Percentiles rank a stretch among this genome's conserved stretches.
Evolutionary conservation across 2,797 vertebrate genomes (phyloP).

Genomic region (Sebastes itinus): DNA sequence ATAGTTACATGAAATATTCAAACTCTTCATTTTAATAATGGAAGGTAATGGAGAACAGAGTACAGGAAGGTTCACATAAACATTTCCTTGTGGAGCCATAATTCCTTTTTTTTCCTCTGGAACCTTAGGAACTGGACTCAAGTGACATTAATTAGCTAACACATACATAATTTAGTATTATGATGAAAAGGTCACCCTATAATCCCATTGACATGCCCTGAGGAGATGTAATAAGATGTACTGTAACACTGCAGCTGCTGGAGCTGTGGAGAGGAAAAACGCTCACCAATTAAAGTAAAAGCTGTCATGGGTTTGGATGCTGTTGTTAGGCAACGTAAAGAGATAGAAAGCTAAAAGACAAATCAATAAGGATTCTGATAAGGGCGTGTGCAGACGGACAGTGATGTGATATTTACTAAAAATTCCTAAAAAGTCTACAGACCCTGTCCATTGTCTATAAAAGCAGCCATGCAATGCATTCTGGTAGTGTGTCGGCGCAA

Average conservation of each 20-base stretch:
- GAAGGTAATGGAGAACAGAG: background rate
- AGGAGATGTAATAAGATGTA: background rate
- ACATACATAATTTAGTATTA: slow-evolving; percentile 33
- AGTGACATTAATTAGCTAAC: slow-evolving; percentile 37
- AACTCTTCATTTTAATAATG: background rate
- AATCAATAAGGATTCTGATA: background rate
- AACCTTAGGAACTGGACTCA: background rate
- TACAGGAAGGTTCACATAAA: background rate
- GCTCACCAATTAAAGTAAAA: background rate
- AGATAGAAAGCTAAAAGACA: background rate
- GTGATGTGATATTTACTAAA: background rate
- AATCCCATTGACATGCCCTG: background rate
- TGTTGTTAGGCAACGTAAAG: background rate
- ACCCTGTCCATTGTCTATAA: background rate
- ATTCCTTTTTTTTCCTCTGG: background rate
- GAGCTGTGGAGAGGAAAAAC: background rate
- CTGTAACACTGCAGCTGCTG: background rate
- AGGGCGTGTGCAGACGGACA: background rate
- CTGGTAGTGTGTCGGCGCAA: too few species aligned
- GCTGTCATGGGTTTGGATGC: background rate
- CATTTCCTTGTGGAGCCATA: background rate
- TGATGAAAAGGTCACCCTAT: slow-evolving; percentile 28
- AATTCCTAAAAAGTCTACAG: too few species aligned
- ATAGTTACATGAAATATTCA: background rate
- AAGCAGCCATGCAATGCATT: background rate